phyloP scores from a whole-genome alignment of 2,797 vertebrate genomes.

The Galagoides demidoff region DNA sequence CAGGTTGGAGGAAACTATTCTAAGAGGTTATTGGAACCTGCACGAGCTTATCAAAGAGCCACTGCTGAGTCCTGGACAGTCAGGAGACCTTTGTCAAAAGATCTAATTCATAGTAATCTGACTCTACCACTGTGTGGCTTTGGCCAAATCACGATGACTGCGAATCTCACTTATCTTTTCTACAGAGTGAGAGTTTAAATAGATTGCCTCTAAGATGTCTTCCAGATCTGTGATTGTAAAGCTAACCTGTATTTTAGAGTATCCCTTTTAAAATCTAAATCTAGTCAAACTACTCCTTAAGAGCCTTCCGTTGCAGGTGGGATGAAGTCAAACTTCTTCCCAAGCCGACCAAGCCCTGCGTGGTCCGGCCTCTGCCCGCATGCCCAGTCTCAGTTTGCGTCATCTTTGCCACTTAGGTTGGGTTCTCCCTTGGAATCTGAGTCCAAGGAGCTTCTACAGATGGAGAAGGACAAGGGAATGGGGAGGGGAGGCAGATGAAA shows the following conservation, averaged over 20 bases:
- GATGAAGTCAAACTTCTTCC: conserved; percentile 32
- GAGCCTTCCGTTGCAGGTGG: neutral
- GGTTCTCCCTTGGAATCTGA: neutral
- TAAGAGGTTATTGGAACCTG: neutral
- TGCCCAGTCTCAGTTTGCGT: neutral
- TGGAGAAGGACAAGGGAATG: neutral
- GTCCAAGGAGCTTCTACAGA: neutral
- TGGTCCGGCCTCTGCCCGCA: neutral
- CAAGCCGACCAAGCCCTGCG: neutral
- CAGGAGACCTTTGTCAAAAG: neutral
- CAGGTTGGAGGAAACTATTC: neutral
- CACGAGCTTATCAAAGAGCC: neutral
- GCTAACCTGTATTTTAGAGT: neutral
- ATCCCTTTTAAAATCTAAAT: conserved; percentile 31
- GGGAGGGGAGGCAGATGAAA: too few relatives aligned
- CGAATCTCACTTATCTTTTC: neutral
- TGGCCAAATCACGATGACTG: neutral
- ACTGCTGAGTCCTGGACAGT: neutral
- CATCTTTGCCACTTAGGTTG: neutral
- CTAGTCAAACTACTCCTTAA: neutral
- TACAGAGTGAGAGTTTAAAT: neutral
- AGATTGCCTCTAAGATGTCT: neutral
- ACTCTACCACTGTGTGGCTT: neutral
- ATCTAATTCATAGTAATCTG: neutral
- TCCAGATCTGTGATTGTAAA: conserved; percentile 16